Evolutionary conservation across 53 echinoderm and acorn worm genomes (phyloP).

Genomic region (Holothuria scabra): DNA sequence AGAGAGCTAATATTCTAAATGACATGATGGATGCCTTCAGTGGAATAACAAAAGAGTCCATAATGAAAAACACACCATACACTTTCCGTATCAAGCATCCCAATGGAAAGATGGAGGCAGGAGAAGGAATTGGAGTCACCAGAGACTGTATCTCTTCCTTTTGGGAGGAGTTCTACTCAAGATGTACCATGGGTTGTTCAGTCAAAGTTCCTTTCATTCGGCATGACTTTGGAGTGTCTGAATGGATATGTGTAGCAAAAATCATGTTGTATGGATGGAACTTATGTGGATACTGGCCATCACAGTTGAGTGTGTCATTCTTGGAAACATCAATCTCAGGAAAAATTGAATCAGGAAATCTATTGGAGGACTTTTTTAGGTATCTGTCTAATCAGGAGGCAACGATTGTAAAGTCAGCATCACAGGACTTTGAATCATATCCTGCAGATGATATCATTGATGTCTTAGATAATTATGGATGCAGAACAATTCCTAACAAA

Average conservation of each 20-base stretch:
- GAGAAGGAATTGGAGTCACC: conserved; percentile 43
- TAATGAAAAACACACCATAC: neutral
- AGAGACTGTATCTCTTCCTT: conserved; percentile 54
- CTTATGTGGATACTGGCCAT: conserved; percentile 55
- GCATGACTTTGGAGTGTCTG: conserved; percentile 32
- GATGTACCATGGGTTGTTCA: conserved; percentile 35
- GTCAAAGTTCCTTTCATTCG: conserved; percentile 56
- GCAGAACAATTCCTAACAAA: conserved; percentile 26
- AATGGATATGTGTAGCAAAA: conserved; percentile 53
- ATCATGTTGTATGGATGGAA: conserved; percentile 56
- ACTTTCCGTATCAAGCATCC: neutral
- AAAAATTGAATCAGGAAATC: conserved; percentile 14
- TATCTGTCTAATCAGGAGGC: conserved; percentile 48
- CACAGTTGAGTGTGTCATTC: conserved; percentile 49
- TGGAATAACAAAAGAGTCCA: neutral
- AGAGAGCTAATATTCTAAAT: conserved; percentile 3
- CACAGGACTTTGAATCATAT: conserved; percentile 43
- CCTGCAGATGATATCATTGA: conserved; percentile 54
- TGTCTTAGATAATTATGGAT: conserved; percentile 48
- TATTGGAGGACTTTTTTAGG: conserved; percentile 51
- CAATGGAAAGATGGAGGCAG: conserved; percentile 37
- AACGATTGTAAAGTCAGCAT: conserved; percentile 33
- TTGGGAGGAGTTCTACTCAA: conserved; percentile 58
- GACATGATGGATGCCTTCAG: conserved; percentile 34
- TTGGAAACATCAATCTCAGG: conserved; percentile 43